Evolutionary conservation across 2,888 invertebrate genomes (phyloP), one percentile per base, ranked within the genome.

Genomic region (Eubasilissa splendida): DNA sequence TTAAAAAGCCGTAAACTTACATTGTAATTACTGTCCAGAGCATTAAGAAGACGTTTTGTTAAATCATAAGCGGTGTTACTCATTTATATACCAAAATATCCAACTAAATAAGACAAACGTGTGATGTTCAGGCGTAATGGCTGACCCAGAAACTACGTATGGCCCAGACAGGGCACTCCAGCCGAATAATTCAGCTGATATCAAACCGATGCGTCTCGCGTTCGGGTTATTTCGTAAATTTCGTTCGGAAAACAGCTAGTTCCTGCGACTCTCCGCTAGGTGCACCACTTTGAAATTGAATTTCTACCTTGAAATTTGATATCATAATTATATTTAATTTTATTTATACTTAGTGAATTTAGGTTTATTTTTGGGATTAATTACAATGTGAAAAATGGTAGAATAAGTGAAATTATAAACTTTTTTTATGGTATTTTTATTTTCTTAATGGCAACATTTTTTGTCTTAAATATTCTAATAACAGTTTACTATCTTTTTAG

Each of bases 11-110:
- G 42, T 63, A 88, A 90, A 93, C 97, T 97, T 96, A 98, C 98
- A 97, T 98, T 97, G 94, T 97, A 96, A 92, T 96, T 96, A 93
- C 93, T 95, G 95, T 98, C 97, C 93, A 98, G 94, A 91, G 97
- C 96, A 94, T 95, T 95, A 93, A 96, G 95, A 94, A 98, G 95
- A 94, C 95, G 96, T 92, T 96, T 95, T 93, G 97, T 97, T 93
- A 98, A 94, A 93, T 97, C 96, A 92, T 93, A 93, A 91, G 94
- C 93, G 92, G 93, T 93, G 92, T 93, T 92, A 93, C 93, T 94
- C 94, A 94, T 94, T 94, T 94, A 94, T 92, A 92, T 90, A 90
- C 89, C 88, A 90, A 90, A 90, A 90, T 90, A 90, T 90, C 90
- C 88, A 90, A 90, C 90, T 90, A 90, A 90, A 90, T 90, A 90